These are phyloP conservation scores for Lithophane semibrunnea DNA, from an alignment of 2,888 invertebrate species.

Conservation along the genomic window DNA sequence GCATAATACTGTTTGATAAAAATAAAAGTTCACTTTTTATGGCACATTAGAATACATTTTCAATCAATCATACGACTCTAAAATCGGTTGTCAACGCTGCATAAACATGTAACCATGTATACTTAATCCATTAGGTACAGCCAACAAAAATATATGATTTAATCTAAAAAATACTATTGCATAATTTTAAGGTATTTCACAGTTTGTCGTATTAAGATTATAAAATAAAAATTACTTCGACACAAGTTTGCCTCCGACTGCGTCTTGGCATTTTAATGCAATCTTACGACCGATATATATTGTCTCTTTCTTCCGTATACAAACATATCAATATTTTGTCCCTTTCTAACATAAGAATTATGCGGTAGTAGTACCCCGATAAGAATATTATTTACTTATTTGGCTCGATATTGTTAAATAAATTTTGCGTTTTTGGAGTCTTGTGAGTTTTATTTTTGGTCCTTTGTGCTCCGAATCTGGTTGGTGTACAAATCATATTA, in stretches of 20 bases:
- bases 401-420: constrained; percentile 39
- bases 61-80: constrained; percentile 33
- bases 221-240: constrained; percentile 66
- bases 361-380: constrained; percentile 37
- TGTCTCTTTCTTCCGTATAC: constrained; percentile 46
- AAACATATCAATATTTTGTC: constrained; percentile 23
- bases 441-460: constrained; percentile 21
- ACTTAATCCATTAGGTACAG: background rate
- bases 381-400: constrained; percentile 53
- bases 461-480: background rate
- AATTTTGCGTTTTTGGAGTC: constrained; percentile 36
- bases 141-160: constrained; percentile 31
- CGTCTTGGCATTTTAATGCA: constrained; percentile 68
- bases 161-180: constrained; percentile 58
- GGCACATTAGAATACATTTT: constrained; percentile 36
- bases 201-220: constrained; percentile 70
- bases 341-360: constrained; percentile 48
- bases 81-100: constrained; percentile 39
- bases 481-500: background rate
- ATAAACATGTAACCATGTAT: constrained; percentile 31
- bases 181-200: constrained; percentile 67
- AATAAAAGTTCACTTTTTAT: constrained; percentile 24
- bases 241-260: constrained; percentile 55
- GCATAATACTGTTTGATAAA: background rate
- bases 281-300: constrained; percentile 63